Evolutionary conservation across 1,140 invertebrate species (phyloP).

Genomic region (Heliconius hermathena): DNA sequence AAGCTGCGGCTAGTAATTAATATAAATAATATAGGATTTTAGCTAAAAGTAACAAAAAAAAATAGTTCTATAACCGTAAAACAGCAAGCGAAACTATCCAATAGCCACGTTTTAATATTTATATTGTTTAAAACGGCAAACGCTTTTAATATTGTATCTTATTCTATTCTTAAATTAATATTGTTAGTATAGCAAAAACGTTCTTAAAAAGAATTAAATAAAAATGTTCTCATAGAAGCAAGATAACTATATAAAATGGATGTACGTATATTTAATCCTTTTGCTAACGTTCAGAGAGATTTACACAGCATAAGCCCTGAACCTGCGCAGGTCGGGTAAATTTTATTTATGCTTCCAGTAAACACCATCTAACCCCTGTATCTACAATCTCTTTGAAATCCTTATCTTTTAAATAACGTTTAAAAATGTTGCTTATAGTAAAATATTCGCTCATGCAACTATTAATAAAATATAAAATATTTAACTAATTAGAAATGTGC

Average conservation of each 20-base stretch:
- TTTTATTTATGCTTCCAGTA: constrained; percentile 5
- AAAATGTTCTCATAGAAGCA: not conserved
- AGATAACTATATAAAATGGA: not conserved
- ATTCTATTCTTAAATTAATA: no score
- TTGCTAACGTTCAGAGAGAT: not conserved
- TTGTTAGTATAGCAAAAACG: not conserved
- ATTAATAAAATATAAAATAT: no score
- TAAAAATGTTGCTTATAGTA: not conserved
- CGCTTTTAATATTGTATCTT: no score
- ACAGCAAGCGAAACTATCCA: no score
- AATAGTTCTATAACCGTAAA: no score
- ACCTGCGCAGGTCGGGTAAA: not conserved
- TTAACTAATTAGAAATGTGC: no score
- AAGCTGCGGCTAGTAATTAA: no score
- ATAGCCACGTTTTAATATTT: no score
- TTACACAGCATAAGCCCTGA: not conserved
- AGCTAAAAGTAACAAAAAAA: no score
- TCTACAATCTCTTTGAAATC: not conserved
- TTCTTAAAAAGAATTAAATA: not conserved
- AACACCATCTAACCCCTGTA: not conserved
- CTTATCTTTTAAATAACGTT: not conserved
- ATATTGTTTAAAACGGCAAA: no score
- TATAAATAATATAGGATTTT: no score
- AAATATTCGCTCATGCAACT: not conserved
- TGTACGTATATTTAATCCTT: not conserved